Evolutionary conservation across 1,140 invertebrate species (phyloP).

Genomic region (Ceratina calcarata): DNA sequence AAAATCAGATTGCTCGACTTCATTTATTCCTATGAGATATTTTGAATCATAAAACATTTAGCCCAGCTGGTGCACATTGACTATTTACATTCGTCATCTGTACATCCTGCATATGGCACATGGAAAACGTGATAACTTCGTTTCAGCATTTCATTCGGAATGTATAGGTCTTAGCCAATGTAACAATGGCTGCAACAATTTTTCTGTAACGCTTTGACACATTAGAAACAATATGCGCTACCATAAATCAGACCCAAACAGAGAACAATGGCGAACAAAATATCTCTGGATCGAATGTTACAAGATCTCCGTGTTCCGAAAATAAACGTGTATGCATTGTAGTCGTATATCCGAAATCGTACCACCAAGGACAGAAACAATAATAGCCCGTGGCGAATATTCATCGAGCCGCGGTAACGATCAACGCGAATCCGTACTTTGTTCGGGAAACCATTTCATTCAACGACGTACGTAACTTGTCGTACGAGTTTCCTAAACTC

Average conservation of each 20-base stretch:
- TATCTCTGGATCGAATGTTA: not conserved
- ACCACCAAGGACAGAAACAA: slow-evolving; percentile 2
- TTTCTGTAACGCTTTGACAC: no score
- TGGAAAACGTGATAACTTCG: no score
- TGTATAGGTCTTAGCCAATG: no score
- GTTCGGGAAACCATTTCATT: not conserved
- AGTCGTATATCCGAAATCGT: not conserved
- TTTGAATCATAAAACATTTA: no score
- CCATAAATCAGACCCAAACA: not conserved
- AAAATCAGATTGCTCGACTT: no score
- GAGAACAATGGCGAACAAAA: not conserved
- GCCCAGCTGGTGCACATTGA: no score
- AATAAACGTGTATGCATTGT: slow-evolving; percentile 20
- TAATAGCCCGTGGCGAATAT: slow-evolving; percentile 8
- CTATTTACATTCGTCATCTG: no score
- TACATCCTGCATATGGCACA: no score
- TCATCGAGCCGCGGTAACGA: not conserved
- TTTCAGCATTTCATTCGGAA: no score
- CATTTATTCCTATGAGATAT: no score
- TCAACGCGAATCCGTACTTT: not conserved
- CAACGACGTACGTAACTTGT: not conserved
- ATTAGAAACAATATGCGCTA: no score
- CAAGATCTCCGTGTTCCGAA: not conserved
- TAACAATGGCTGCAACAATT: no score
- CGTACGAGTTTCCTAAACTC: not conserved